Evolutionary conservation across 2,113 vertebrate genomes (phyloP), one percentile per base, ranked within the genome.

Genomic region (Nycticebus coucang): DNA sequence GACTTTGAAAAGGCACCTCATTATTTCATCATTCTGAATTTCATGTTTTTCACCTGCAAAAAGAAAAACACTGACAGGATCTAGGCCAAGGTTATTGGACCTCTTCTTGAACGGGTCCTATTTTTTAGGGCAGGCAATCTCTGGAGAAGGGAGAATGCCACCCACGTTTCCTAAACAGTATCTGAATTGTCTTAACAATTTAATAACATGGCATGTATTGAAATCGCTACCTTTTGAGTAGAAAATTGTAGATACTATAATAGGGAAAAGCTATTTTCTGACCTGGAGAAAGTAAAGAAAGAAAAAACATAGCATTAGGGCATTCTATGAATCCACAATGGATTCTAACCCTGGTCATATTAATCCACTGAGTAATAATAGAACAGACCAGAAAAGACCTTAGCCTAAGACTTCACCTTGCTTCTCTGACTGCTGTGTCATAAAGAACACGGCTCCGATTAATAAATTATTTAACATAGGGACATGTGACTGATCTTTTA

Each of bases 291-390:
- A 59, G 75, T 33, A 45, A 45, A n/a, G 9, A 10, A 45, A 69
- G 57, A 62, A 7, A 68, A 60, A 82, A 85, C 2, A 41, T 19
- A 37, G 60, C 41, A 2, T 57, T 3, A 28, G 50, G 68, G 3
- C 10, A 45, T 45, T 21, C 21, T 35, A 62, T 41, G 28, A 71
- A 82, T 77, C 22, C 74, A 64, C 26, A 9, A 35, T 33, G 41
- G 22, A 59, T 60, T 8, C 3, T 79, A 53, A 80, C 12, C 7
- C 10, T 35, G 3, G 55, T 66, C 37, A 5, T 50, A 12, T 81
- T 10, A 68, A 64, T 37, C 7, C 7, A 35, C 30, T 21, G 21
- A 71, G 66, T 0, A 2, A 19, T 0, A 2, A 19, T 0, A 50
- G 26, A 11, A 57, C n/a, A 79, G 71, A 50, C 4, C 18, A 2